Conservation (phyloP, 2,888 invertebrate genomes). For the Cerceris ruficornis region DNA sequence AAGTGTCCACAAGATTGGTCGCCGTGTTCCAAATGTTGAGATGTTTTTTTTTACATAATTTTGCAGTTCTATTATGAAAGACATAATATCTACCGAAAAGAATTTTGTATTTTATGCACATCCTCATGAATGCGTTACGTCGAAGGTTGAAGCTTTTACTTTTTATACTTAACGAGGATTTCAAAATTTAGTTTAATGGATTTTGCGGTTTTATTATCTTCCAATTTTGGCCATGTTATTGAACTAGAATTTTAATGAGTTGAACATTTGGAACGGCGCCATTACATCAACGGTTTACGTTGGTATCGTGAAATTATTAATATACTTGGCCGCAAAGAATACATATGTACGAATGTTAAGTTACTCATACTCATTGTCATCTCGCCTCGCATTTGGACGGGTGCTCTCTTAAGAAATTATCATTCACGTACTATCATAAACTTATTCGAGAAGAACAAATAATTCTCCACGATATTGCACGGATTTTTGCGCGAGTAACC, state of each 20-base stretch:
- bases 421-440: slow-evolving; percentile 6
- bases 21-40: slow-evolving; percentile 39
- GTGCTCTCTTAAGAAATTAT: slow-evolving; percentile 26
- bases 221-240: neutral
- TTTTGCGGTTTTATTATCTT: neutral
- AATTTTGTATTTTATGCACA: no score
- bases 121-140: neutral
- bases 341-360: slow-evolving; percentile 22
- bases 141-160: neutral
- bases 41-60: neutral
- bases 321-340: slow-evolving; percentile 69
- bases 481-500: slow-evolving; percentile 29
- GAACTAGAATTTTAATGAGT: neutral
- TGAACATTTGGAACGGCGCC: slow-evolving; percentile 43
- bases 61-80: neutral
- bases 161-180: neutral
- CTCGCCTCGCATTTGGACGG: slow-evolving; percentile 54
- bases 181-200: neutral
- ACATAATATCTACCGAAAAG: neutral
- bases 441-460: slow-evolving; percentile 20
- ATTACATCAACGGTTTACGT: slow-evolving; percentile 13
- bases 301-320: slow-evolving; percentile 22
- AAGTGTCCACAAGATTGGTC: slow-evolving; percentile 67
- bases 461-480: slow-evolving; percentile 52
- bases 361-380: slow-evolving; percentile 30